These are phyloP conservation scores for Ammodytes marinus DNA, from an alignment of 2,113 vertebrate species.

Conservation along the genomic window DNA sequence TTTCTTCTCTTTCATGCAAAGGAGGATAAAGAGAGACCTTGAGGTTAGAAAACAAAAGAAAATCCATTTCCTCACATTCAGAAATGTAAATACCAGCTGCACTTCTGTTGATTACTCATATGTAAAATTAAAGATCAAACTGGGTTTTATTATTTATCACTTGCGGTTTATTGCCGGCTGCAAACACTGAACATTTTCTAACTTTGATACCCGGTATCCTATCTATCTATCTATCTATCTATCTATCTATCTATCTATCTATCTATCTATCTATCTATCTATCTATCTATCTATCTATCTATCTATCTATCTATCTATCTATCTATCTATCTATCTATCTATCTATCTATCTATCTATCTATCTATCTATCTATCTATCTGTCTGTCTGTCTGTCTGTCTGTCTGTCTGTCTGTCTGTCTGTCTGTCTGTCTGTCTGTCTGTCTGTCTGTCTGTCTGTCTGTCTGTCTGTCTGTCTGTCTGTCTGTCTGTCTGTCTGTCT, in stretches of 20 bases:
- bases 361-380: neutral
- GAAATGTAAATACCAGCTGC: conserved; percentile 62
- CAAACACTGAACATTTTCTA: conserved; percentile 8
- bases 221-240: neutral
- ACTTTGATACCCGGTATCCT: neutral
- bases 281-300: conserved; percentile 14
- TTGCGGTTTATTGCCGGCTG: conserved; percentile 27
- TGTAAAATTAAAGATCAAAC: conserved; percentile 56
- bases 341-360: conserved; percentile 6
- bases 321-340: conserved; percentile 10
- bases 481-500: too few species aligned
- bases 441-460: too few species aligned
- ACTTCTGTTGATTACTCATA: conserved; percentile 60
- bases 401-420: neutral
- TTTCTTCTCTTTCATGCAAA: conserved; percentile 56
- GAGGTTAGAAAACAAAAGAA: conserved; percentile 64
- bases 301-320: neutral
- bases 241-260: conserved; percentile 4
- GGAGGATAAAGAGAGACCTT: conserved; percentile 67
- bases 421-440: too few species aligned
- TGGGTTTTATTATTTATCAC: conserved; percentile 42
- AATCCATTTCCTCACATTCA: conserved; percentile 59
- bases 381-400: conserved; percentile 5
- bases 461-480: too few species aligned
- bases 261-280: neutral